Evolutionary conservation across 2,888 invertebrate species (phyloP), one percentile per base, ranked within the genome.

Genomic region (Netelia virgata): DNA sequence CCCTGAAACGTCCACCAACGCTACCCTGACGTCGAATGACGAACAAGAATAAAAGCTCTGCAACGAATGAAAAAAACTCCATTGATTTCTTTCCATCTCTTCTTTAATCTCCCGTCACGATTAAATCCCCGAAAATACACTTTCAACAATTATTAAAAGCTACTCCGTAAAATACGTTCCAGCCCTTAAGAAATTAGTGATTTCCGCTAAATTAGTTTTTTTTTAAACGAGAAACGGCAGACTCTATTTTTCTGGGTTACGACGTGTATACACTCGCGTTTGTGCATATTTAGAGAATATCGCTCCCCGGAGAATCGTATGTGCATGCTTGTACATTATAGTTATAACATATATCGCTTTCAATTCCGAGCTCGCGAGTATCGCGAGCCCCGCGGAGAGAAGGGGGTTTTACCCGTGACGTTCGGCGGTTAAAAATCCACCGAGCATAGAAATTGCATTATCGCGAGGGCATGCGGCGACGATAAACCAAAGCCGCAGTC

Each of bases 361-460:
- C 86, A 86, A 86, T 86, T 86, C 28, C 82, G 82, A 84, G 75
- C 63, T 72, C 55, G 75, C 75, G 78, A 76, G 80, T 61, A 63
- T 10, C 14, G 18, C 5, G 69, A 47, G 50, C n/a, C 1, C 16
- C 9, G 10, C 20, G 53, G 57, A 5, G 10, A 41, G 16, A 61
- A 28, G 18, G 14, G 50, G 73, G 28, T 43, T 72, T 79, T 79
- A 23, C 70, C 82, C 72, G 74, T 85, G 84, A 85, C 64, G 73
- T 74, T 81, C 78, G 63, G 83, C 82, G 86, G 86, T 88, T 88
- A 89, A 88, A 90, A 89, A 88, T 83, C 86, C 75, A 77, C 73
- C 85, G 86, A 76, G 86, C 84, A 82, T 87, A 89, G 89, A 88
- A 90, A 90, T 90, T 88, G 88, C 78, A 89, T 90, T 90, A 90